These are phyloP conservation scores for Bubo scandiacus DNA, from an alignment of 2,113 vertebrate species.

Conservation along the genomic window DNA sequence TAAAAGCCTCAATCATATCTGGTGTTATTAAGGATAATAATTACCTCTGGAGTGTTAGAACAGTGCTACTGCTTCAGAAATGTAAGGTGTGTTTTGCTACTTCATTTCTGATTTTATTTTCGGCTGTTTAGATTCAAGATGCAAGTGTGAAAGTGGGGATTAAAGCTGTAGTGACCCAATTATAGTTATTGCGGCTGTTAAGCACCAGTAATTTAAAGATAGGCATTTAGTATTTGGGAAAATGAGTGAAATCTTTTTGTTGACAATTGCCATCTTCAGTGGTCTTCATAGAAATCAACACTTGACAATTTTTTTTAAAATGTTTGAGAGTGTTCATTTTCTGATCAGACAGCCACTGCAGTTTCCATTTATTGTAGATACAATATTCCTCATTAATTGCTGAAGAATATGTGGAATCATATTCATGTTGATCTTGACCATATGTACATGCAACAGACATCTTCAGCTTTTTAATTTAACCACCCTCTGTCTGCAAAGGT, in stretches of 20 bases:
- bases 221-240: not conserved
- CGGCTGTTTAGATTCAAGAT: conserved; percentile 1
- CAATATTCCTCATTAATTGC: not conserved
- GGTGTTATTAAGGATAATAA: conserved; percentile 69
- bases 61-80: conserved; percentile 24
- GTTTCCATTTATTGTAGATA: not conserved
- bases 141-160: not conserved
- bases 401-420: not conserved
- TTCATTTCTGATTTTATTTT: conserved; percentile 27
- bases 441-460: not conserved
- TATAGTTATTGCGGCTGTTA: not conserved
- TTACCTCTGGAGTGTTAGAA: conserved; percentile 42
- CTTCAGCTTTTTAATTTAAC: not conserved
- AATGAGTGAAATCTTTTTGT: not conserved
- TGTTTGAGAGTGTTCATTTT: not conserved
- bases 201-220: not conserved
- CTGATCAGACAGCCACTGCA: not conserved
- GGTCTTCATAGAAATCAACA: not conserved
- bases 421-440: not conserved
- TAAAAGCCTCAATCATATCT: conserved; percentile 65
- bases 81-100: conserved; percentile 38
- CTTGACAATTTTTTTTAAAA: accelerated
- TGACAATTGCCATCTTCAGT: not conserved
- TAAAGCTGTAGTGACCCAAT: not conserved
- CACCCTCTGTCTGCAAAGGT: not conserved